Evolutionary conservation across 2,888 invertebrate genomes (phyloP).

Genomic region (Lepidocyrtoides sp.): DNA sequence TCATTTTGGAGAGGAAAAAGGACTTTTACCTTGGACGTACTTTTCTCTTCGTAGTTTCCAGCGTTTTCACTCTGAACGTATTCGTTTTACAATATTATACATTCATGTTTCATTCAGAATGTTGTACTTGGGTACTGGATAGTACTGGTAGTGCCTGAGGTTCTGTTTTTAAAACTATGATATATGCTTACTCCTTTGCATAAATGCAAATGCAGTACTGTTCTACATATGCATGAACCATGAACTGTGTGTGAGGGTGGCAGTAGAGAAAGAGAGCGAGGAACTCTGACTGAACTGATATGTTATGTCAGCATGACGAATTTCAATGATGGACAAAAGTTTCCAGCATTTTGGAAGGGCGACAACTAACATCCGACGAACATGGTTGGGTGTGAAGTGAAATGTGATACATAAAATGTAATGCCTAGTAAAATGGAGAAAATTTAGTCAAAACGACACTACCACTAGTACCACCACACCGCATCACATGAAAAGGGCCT

Average conservation of each 20-base stretch:
- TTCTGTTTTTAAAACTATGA: not conserved
- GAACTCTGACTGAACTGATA: not conserved
- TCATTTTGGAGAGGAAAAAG: slow-evolving; percentile 14
- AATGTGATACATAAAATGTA: not conserved
- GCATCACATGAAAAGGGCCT: not conserved
- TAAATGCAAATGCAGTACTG: slow-evolving; percentile 25
- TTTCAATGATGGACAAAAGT: slow-evolving; percentile 37
- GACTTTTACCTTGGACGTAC: slow-evolving; percentile 3
- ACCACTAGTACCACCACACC: not conserved
- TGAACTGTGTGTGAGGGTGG: not conserved
- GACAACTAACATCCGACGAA: not conserved
- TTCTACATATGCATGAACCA: slow-evolving; percentile 44
- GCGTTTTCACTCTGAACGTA: not conserved
- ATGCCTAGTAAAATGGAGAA: not conserved
- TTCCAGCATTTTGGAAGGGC: not conserved
- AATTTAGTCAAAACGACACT: slow-evolving; percentile 10
- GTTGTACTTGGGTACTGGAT: not conserved
- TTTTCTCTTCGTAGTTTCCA: not conserved
- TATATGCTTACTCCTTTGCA: slow-evolving; percentile 25
- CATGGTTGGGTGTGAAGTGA: not conserved
- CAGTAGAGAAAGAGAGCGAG: not conserved
- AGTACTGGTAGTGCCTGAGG: not conserved
- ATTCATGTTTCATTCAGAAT: not conserved
- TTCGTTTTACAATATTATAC: not conserved
- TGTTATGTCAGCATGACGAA: slow-evolving; percentile 34